phyloP scores from a whole-genome alignment of 35 echinoderm and acorn worm species.

The Apostichopus californicus region DNA sequence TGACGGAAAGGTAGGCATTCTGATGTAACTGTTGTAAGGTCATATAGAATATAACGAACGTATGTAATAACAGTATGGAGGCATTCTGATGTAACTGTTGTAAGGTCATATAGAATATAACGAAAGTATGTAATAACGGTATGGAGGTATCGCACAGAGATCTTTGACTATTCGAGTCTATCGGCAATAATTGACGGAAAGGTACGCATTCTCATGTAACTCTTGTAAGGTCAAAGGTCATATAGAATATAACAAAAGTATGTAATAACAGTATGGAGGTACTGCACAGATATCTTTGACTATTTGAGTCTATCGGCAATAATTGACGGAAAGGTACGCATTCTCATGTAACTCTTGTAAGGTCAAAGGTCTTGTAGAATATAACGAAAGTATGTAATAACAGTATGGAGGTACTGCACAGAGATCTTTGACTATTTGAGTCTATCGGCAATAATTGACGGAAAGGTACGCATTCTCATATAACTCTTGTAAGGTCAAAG shows the following conservation, averaged over 20 bases:
- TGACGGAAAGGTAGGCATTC: slow-evolving; percentile 87
- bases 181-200: slow-evolving; percentile 99
- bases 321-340: slow-evolving; percentile 94
- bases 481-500: not conserved
- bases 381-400: slow-evolving; percentile 91
- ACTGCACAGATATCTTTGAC: slow-evolving; percentile 99
- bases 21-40: not conserved
- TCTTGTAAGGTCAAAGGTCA: not conserved
- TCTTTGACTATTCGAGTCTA: slow-evolving; percentile 98
- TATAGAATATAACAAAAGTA: too few relatives aligned
- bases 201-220: slow-evolving; percentile 52
- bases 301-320: slow-evolving; percentile 98
- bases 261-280: slow-evolving; percentile 93
- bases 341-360: not conserved
- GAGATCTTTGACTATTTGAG: slow-evolving; percentile 99
- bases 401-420: slow-evolving; percentile 98
- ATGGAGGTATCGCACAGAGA: slow-evolving; percentile 99
- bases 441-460: slow-evolving; percentile 99
- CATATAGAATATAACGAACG: too few relatives aligned
- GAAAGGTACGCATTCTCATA: slow-evolving; percentile 71
- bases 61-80: too few relatives aligned
- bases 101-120: not conserved
- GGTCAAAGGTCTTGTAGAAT: not conserved
- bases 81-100: not conserved
- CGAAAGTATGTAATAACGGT: slow-evolving; percentile 63